Evolutionary conservation across 2,113 vertebrate species (phyloP).

Genomic region (Clarias batrachus): DNA sequence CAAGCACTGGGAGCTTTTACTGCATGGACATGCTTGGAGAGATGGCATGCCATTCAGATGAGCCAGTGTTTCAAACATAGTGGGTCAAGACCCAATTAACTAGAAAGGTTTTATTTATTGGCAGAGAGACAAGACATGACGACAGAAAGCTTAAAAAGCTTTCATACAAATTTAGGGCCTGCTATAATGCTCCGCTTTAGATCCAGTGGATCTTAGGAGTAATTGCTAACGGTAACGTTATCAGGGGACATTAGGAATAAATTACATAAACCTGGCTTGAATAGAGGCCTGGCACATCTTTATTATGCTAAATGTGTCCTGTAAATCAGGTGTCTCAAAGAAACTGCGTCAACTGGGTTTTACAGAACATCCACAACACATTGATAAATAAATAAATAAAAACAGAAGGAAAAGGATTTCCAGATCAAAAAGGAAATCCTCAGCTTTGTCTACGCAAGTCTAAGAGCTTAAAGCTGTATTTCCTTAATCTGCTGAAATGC

Average conservation of each 20-base stretch:
- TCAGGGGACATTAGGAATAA: neutral
- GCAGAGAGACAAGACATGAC: neutral
- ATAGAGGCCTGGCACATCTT: neutral
- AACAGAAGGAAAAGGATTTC: neutral
- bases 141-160: neutral
- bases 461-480: neutral
- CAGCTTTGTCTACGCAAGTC: neutral
- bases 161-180: neutral
- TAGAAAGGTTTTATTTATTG: neutral
- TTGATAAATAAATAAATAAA: neutral
- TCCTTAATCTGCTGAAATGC: too few species aligned
- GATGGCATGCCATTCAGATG: neutral
- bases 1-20: neutral
- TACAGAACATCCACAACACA: neutral
- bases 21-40: neutral
- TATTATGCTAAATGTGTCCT: neutral
- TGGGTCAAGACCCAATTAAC: neutral
- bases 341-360: neutral
- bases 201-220: neutral
- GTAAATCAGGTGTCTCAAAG: neutral
- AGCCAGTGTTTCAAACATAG: neutral
- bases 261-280: neutral
- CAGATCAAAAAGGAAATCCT: neutral
- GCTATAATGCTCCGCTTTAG: neutral
- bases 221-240: neutral